A percentile compares a stretch with the other conserved stretches of the same genome.
Evolutionary conservation across 2,888 invertebrate species (phyloP).

Genomic region (Leucania comma): DNA sequence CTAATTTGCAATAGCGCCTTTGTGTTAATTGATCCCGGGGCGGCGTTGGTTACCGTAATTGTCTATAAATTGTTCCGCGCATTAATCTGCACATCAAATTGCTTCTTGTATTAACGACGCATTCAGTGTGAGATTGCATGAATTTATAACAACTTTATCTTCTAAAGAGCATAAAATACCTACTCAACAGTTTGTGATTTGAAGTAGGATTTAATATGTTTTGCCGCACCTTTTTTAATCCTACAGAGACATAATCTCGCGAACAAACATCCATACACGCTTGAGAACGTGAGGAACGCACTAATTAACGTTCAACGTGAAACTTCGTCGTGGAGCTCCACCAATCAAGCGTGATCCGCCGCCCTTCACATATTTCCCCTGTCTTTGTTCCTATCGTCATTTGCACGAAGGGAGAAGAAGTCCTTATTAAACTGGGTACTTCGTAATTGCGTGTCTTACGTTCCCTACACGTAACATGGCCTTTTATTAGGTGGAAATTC

Average conservation of each 20-base stretch:
- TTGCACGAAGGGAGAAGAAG: constrained; percentile 75
- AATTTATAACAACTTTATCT: constrained; percentile 69
- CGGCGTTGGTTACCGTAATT: constrained; percentile 87
- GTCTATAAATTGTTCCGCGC: constrained; percentile 88
- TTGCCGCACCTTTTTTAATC: constrained; percentile 70
- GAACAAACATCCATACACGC: constrained; percentile 81
- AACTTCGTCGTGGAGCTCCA: constrained; percentile 82
- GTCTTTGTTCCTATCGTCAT: constrained; percentile 72
- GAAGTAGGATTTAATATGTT: constrained; percentile 55
- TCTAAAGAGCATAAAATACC: constrained; percentile 47
- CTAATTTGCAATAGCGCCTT: constrained; percentile 88
- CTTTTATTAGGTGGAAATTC: constrained; percentile 91
- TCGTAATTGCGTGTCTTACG: constrained; percentile 89
- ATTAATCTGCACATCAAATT: constrained; percentile 88
- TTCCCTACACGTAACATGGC: constrained; percentile 88
- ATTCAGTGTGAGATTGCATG: constrained; percentile 51
- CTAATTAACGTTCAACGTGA: constrained; percentile 90
- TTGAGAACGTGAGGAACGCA: constrained; percentile 87
- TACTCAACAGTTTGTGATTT: constrained; percentile 49
- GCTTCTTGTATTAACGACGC: constrained; percentile 77
- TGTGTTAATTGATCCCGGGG: constrained; percentile 88
- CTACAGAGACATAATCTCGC: constrained; percentile 76
- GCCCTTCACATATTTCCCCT: constrained; percentile 77
- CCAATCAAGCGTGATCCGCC: constrained; percentile 81
- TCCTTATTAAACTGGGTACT: constrained; percentile 80